Evolutionary conservation across 92 coral and sea anemone genomes (phyloP), one percentile per base, ranked within the genome.

Genomic region (Muricea muricata): DNA sequence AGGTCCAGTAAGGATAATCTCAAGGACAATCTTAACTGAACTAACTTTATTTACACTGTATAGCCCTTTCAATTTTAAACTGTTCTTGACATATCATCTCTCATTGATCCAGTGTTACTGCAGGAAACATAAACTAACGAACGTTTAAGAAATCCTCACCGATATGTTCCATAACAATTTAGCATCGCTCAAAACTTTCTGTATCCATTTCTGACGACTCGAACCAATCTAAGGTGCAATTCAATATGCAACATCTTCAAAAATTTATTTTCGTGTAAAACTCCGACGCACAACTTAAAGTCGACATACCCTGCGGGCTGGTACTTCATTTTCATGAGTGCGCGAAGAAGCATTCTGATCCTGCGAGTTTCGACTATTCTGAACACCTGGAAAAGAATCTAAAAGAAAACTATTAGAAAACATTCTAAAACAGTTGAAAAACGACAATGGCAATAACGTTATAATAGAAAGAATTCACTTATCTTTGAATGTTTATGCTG

Each of bases 131-230:
- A 20, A 12, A 29, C 13, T 60, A 12, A 1, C 14, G 2, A 66
- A 66, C 15, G 33, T 66, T 66, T 13, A 66, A 13, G 4, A 68
- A 31, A 32, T 18, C 40, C 9, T 48, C 52, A 75, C 80, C 37
- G 80, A 47, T 47, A 75, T 75, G 33, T 75, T 75, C 80, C 80
- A 75, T 15, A 75, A 57, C 29, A 75, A 57, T 46, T 75, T 75
- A 30, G 7, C 45, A 75, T 75, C 80, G 21, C 24, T 50, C 39
- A 50, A 75, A 34, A 75, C 80, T 47, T 46, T 75, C 33, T 75
- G 0, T 18, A 66, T 75, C 80, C 80, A 75, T 3, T 31, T 52
- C 34, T 34, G 50, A 47, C 33, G 8, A 26, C 35, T 47, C 3
- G 15, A 54, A 31, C 25, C 12, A 75, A 75, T 9, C 45, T 75